Evolutionary conservation across 2,797 vertebrate genomes (phyloP).

Genomic region (Antrozous pallidus): DNA sequence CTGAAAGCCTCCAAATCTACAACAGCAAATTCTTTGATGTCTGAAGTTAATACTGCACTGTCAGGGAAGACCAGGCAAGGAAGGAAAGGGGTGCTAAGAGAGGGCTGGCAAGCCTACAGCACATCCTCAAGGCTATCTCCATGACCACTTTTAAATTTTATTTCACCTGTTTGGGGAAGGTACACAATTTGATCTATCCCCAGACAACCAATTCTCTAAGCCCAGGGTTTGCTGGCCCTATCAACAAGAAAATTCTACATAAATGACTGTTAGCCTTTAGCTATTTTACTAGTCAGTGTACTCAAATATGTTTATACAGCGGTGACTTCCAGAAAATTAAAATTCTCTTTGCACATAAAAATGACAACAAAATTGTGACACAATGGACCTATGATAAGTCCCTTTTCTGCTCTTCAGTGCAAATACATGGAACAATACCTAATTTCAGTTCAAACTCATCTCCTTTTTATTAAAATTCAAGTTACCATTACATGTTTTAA

Average conservation of each 20-base stretch:
- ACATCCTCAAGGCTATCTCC: not conserved
- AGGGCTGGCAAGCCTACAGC: not conserved
- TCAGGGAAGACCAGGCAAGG: not conserved
- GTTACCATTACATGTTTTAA: conserved; percentile 66
- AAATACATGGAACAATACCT: conserved; percentile 6
- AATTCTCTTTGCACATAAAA: not conserved
- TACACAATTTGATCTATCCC: not conserved
- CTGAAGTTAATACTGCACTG: not conserved
- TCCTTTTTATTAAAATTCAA: conserved; percentile 85
- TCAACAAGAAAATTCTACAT: not conserved
- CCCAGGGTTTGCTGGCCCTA: not conserved
- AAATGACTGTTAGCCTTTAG: not conserved
- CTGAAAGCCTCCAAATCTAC: not conserved
- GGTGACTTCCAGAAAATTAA: not conserved
- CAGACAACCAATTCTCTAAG: not conserved
- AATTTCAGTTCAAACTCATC: conserved; percentile 76
- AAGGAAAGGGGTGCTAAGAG: not conserved
- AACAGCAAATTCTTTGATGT: not conserved
- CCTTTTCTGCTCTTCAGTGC: not conserved
- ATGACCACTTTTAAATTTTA: not conserved
- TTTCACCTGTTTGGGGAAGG: not conserved
- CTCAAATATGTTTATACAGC: not conserved
- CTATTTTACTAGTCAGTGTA: not conserved
- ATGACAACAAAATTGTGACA: not conserved
- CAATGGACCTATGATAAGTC: not conserved